Evolutionary conservation across 2,888 invertebrate genomes (phyloP).

Genomic region (Synanthedon tipuliformis): DNA sequence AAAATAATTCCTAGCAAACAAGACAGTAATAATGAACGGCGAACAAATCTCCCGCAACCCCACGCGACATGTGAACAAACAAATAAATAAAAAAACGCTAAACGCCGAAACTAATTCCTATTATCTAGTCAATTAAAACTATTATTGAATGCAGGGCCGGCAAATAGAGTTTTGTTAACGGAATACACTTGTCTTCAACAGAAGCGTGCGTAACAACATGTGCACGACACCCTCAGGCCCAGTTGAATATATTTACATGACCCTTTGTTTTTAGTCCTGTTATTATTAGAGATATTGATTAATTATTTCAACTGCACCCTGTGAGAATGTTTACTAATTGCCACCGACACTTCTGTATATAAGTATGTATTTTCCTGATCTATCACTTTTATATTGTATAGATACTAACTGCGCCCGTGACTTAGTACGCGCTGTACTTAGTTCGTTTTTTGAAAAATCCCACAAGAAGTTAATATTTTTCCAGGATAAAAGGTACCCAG

Average conservation of each 20-base stretch:
- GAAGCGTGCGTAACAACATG: slow-evolving; percentile 56
- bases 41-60: slow-evolving; percentile 36
- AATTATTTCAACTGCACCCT: slow-evolving; percentile 12
- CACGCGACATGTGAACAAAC: slow-evolving; percentile 59
- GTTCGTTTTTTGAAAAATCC: no score
- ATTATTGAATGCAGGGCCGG: slow-evolving; percentile 10
- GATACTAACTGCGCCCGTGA: no score
- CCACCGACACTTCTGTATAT: no score
- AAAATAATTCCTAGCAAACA: not conserved
- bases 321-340: not conserved
- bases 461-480: no score
- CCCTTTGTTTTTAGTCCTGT: slow-evolving; percentile 38
- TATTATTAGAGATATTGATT: slow-evolving; percentile 30
- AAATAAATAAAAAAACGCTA: slow-evolving; percentile 25
- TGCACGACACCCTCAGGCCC: slow-evolving; percentile 20
- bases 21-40: not conserved
- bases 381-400: no score
- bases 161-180: slow-evolving; percentile 20
- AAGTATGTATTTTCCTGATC: no score
- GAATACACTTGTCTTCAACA: slow-evolving; percentile 47
- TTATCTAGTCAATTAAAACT: slow-evolving; percentile 8
- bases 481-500: no score
- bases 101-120: slow-evolving; percentile 42
- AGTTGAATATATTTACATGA: slow-evolving; percentile 30
- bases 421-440: no score